Conservation (phyloP, 1,140 invertebrate species). For the Drosophila ficusphila region DNA sequence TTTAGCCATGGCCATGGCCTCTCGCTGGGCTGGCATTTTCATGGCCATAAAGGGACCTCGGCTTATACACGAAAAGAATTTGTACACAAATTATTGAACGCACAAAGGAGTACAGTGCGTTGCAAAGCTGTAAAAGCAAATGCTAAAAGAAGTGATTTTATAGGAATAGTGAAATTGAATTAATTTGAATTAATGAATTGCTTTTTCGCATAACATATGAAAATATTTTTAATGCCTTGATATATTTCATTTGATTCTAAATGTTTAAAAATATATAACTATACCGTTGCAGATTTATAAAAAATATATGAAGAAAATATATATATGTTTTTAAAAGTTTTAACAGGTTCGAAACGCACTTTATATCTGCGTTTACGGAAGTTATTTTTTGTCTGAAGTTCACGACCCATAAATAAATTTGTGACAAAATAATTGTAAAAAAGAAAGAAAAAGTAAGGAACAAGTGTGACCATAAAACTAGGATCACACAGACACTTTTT, state of each 20-base stretch:
- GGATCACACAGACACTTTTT: conserved; percentile 60
- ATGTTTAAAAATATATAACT: too few species aligned
- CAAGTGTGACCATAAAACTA: conserved; percentile 46
- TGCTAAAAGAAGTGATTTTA: not conserved
- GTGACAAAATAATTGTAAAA: conserved; percentile 75
- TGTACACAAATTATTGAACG: conserved; percentile 78
- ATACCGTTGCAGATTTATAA: too few species aligned
- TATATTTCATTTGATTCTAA: too few species aligned
- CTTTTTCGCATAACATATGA: too few species aligned
- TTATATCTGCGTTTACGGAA: conserved; percentile 4
- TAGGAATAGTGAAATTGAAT: not conserved
- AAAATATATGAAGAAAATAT: too few species aligned
- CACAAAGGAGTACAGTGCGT: conserved; percentile 38
- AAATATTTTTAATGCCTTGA: too few species aligned
- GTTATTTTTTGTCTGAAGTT: not conserved
- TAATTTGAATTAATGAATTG: too few species aligned
- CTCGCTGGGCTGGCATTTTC: conserved; percentile 49
- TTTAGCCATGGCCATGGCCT: conserved; percentile 25
- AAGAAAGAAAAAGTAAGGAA: conserved; percentile 11
- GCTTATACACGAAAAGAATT: conserved; percentile 46
- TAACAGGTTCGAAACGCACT: not conserved
- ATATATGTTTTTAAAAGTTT: not conserved
- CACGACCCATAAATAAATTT: conserved; percentile 58
- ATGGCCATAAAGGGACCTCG: conserved; percentile 73
- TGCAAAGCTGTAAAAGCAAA: conserved; percentile 6